These are phyloP conservation scores for Chascanopsetta lugubris DNA, from an alignment of 2,113 vertebrate species.

Conservation along the genomic window DNA sequence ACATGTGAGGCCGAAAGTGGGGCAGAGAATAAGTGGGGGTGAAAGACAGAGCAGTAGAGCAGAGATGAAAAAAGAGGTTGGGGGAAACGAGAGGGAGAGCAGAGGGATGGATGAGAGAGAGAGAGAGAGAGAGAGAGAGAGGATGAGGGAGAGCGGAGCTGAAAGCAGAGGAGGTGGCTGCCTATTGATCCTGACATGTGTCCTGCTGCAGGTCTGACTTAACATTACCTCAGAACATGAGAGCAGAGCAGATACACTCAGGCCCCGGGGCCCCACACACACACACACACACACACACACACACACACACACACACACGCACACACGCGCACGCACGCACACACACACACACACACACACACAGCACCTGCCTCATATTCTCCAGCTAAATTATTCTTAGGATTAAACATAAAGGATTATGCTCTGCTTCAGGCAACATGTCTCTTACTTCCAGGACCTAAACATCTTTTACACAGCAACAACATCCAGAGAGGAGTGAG, in stretches of 20 bases:
- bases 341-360: neutral
- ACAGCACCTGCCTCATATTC: neutral
- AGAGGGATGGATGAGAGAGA: slow-evolving; percentile 12
- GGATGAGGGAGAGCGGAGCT: slow-evolving; percentile 14
- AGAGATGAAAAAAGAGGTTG: neutral
- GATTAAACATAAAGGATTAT: neutral
- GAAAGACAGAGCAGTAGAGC: slow-evolving; percentile 9
- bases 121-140: neutral
- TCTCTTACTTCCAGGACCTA: too few species aligned
- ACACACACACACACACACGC: slow-evolving; percentile 31
- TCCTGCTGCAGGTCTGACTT: slow-evolving; percentile 49
- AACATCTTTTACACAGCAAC: too few species aligned
- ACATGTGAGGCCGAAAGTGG: slow-evolving; percentile 37
- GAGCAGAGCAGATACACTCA: slow-evolving; percentile 39
- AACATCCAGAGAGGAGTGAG: too few species aligned
- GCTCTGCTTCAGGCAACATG: neutral
- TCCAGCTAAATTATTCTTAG: neutral
- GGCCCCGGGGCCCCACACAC: slow-evolving; percentile 17
- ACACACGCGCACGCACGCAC: slow-evolving; percentile 2
- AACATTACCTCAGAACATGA: slow-evolving; percentile 52
- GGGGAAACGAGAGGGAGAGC: slow-evolving; percentile 4
- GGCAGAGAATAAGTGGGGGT: slow-evolving; percentile 36
- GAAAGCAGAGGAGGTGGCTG: slow-evolving; percentile 48
- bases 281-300: slow-evolving; percentile 12
- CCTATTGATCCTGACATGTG: slow-evolving; percentile 50